Evolutionary conservation across 2,797 vertebrate species (phyloP), one percentile per base, ranked within the genome.

Genomic region (Euphonia xanthogaster): DNA sequence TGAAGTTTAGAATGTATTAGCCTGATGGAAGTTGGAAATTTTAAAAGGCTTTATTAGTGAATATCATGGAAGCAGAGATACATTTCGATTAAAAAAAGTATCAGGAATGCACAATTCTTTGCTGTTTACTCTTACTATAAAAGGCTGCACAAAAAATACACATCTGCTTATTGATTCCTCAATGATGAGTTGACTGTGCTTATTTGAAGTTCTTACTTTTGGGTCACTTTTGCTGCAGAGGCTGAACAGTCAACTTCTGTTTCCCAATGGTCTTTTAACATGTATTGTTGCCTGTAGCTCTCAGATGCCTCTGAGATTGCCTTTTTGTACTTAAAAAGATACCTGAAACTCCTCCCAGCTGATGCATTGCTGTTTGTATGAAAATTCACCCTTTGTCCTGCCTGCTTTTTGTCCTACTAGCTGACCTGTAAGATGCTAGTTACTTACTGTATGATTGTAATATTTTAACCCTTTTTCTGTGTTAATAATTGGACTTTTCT

Each of bases 1-100:
- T 24, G 57, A 94, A 84, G 25, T 90, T 96, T 92, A 95, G 65
- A 95, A 80, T 80, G 39, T 83, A 48, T 67, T 95, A 78, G 27
- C 61, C 30, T 92, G 45, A 62, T 42, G 50, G 51, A 93, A 74
- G 73, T 55, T 53, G 67, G 70, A 71, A 73, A 86, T 95, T 96
- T 90, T 60, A 76, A 51, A 76, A 91, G 50, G 12, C 68, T 45
- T 86, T 84, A 40, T 28, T 79, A 77, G 17, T 91, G 23, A 76
- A 89, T 75, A 87, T 92, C 68, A n/a, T 86, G 66, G 44, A 86
- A 88, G 79, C 35, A 86, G 86, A 93, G 11, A 16, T 84, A 40
- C 6, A 24, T 93, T 72, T 95, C 78, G 14, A 62, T 83, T 30
- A 25, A 66, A 71, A 68, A 60, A 25, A 17, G 18, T 9, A 35